Base-by-base conservation (phyloP, 2,797 vertebrate genomes). In the Esox masquinongy region DNA sequence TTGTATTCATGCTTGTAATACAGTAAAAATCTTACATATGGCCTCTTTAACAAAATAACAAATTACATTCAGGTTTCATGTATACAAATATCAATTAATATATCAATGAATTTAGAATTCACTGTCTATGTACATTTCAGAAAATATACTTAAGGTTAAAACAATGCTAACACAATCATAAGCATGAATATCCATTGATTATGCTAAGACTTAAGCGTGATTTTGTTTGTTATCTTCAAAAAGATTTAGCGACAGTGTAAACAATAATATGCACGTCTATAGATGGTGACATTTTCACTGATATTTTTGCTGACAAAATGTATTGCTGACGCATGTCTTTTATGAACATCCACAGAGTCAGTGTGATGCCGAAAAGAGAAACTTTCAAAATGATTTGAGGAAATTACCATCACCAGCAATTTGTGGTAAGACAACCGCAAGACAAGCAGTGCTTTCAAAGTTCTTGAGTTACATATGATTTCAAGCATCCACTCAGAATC, bases 291-390 rank as follows among this genome's bases (percentile, higher is more conserved):
- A 22, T 9, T 11, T 7, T 56, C 19, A 22, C 53, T 8, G 19
- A 22, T 8, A 22, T 56, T 56, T 8, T 68, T 3, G 64, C 12
- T 15, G 29, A 39, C 31, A 34, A 39, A 39, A 56, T 24, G 31
- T 36, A 3, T n/a, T 68, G 39, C 39, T 2, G 39, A 43, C 5
- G 31, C 36, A 39, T 69, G 4, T 68, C 73, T 50, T 59, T 53
- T n/a, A 9, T 79, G 15, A 67, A 67, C 16, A n/a, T 76, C 64
- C 77, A 88, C 85, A 94, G 93, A 19, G 2, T 76, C 74, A 81
- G 3, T 87, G 77, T 72, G 43, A 16, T 3, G 0, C 0, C 0
- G 87, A 90, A 0, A 87, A 47, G 77, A 79, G 7, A 67, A 22
- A 16, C 9, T 61, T 15, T 12, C 68, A 73, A 47, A 66, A 2